Evolutionary conservation across 2,113 vertebrate species (phyloP).

Genomic region (Cyanocitta stelleri): DNA sequence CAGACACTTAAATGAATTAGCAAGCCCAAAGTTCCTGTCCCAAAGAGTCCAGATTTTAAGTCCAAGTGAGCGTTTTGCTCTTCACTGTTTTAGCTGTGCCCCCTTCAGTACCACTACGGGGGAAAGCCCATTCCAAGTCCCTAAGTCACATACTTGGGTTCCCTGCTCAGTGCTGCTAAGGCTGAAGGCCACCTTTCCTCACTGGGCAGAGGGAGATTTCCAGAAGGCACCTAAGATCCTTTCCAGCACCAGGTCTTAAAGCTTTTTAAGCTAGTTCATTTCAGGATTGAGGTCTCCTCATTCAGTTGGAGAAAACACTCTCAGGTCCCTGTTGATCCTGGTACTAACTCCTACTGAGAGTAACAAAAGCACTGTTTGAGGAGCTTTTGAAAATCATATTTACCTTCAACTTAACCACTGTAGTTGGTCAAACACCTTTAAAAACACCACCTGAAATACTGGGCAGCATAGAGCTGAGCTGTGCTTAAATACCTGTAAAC

Average conservation of each 20-base stretch:
- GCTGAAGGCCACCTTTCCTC: not conserved
- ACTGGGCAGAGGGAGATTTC: not conserved
- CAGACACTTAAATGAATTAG: not conserved
- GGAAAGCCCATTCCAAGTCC: fast-evolving
- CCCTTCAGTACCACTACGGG: not conserved
- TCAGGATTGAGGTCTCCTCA: not conserved
- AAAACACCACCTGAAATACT: not conserved
- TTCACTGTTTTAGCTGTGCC: not conserved
- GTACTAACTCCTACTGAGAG: not conserved
- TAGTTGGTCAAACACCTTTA: not conserved
- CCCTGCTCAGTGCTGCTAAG: not conserved
- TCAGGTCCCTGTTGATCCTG: not conserved
- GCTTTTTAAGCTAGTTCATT: not conserved
- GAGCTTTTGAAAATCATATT: not conserved
- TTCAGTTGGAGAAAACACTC: not conserved
- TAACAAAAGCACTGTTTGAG: not conserved
- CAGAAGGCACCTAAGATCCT: not conserved
- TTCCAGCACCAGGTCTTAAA: not conserved
- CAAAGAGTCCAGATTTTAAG: not conserved
- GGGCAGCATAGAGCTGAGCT: not conserved
- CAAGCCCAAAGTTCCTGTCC: not conserved
- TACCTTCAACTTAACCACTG: not conserved
- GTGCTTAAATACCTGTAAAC: not conserved
- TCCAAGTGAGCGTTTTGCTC: not conserved
- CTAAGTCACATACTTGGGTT: not conserved